Evolutionary conservation across 1,140 invertebrate genomes (phyloP), one percentile per base, ranked within the genome.

Genomic region (Asbolus verrucosus): DNA sequence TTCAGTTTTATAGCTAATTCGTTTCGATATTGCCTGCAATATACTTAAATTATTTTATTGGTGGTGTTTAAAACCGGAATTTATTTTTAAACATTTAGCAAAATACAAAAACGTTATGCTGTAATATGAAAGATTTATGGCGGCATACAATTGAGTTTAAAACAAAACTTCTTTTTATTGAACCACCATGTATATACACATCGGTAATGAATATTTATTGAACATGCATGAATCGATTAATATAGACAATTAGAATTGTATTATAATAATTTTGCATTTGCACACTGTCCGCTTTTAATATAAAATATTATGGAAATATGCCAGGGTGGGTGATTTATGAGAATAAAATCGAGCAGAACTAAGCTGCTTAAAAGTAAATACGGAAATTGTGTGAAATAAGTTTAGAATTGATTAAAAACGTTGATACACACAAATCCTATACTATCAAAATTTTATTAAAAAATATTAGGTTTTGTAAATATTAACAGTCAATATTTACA

Each of bases 301-400:
- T 54, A 54, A n/a, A 54, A 54, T 54, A 54, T 54, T 54, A 54
- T 54, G 46, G 21, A 54, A 54, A 27, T 54, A 54, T 14, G 46
- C n/a, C 46, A 54, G 18, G 19, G 27, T 21, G 9, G 2, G 21
- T 54, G 21, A 54, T 54, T 54, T 54, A 54, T 54, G 46, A 54
- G 11, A 54, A 54, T 54, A n/a, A 54, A 54, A 27, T 54, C 14
- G 27, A 54, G 11, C n/a, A 27, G 18, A 8, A 36, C 3, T 36
- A 6, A 36, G 2, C 2, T 11, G 11, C 2, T 36, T 11, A 6
- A 36, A 36, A 36, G 11, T 6, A 36, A n/a, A 11, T 36, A 36
- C 2, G 3, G 2, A 36, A 36, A n/a, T 36, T 11, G 5, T n/a
- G 11, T 36, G 3, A 4, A 36, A 36, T n/a, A n/a, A n/a, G n/a